These are phyloP conservation scores for Pogoniulus pusillus DNA, from an alignment of 2,797 vertebrate genomes.

Conservation along the genomic window DNA sequence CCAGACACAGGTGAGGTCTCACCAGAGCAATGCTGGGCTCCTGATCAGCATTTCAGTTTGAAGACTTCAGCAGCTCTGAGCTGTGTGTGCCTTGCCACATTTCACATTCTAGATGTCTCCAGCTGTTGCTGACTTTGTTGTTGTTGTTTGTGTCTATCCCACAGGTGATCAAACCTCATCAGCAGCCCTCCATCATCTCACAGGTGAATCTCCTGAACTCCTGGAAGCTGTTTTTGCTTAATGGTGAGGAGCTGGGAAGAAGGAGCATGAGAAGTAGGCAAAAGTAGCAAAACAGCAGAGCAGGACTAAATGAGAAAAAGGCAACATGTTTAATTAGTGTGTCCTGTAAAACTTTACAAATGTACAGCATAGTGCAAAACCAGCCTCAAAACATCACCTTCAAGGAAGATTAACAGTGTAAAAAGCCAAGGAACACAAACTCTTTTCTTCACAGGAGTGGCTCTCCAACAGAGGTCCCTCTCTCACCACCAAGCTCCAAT, in stretches of 20 bases:
- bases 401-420: constrained; percentile 50
- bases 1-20: too few species aligned
- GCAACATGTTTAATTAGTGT: constrained; percentile 67
- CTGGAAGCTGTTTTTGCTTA: not conserved
- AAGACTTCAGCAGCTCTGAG: not conserved
- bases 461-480: not conserved
- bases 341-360: constrained; percentile 77
- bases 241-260: not conserved
- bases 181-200: not conserved
- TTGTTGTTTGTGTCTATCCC: too few species aligned
- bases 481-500: constrained; percentile 6
- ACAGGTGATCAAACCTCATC: not conserved
- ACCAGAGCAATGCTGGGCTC: too few species aligned
- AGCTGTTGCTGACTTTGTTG: not conserved
- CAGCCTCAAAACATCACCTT: constrained; percentile 68
- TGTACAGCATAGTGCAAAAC: constrained; percentile 76
- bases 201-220: not conserved
- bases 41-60: not conserved
- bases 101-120: not conserved
- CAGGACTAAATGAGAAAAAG: constrained; percentile 61
- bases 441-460: not conserved
- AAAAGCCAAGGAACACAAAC: constrained; percentile 24
- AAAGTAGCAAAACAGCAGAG: not conserved
- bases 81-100: not conserved
- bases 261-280: not conserved